Evolutionary conservation across 1,140 invertebrate genomes (phyloP), one percentile per base, ranked within the genome.

Genomic region (Pygmarrhopalites habei): DNA sequence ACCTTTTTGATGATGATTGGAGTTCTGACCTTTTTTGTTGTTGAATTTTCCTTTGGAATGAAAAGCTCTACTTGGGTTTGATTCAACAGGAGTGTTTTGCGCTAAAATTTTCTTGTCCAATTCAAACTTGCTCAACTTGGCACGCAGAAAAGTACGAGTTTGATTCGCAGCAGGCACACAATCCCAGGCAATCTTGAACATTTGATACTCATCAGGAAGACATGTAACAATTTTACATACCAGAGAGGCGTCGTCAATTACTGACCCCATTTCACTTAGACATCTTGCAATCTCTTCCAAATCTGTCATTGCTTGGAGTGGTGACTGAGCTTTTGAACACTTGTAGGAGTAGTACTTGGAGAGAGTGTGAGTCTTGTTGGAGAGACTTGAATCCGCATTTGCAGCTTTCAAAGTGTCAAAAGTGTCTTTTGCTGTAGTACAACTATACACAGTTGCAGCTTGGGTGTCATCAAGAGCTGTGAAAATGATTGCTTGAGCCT

Each of bases 141-240:
- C 43, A 2, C 57, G 29, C 17, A 63, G 26, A 17, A 23, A n/a
- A 1, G 39, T 2, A 25, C 29, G 46, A 1, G 62, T 58, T 28
- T 65, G 47, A 21, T 46, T 41, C 23, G 12, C 49, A 21, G 15
- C 57, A 4, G n/a, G 19, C 15, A 65, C 63, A 49, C 63, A 60
- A 26, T 60, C 47, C 63, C 63, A 65, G 23, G 63, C 56, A 21
- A 52, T 65, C 41, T 60, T 59, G 25, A 65, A 65, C 2, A 41
- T 35, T 3, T 4, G n/a, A 23, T 53, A 57, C 2, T 53, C 32
- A 39, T 65, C 63, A n/a, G 63, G 63, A 14, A 65, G 57, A 25
- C 19, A 12, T 10, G 29, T 3, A 7, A 65, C 58, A 2, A 65
- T 65, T 39, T 60, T 65, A 1, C 47, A 60, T 1, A 60, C 26